Evolutionary conservation across 2,888 invertebrate species (phyloP).

Genomic region (Ecdyonurus torrentis): DNA sequence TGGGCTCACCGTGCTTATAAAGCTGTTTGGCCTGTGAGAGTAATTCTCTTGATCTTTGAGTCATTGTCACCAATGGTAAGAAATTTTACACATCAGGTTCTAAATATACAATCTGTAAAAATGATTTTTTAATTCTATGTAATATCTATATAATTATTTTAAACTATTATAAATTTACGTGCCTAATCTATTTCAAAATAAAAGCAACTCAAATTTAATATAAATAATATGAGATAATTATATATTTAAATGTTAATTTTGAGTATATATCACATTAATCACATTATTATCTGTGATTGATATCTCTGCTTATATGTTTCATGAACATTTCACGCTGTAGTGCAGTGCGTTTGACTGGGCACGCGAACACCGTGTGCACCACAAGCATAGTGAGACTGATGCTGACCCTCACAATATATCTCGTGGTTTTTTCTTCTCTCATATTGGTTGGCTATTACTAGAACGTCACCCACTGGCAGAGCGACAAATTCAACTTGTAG

Average conservation of each 20-base stretch:
- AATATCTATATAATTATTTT: too few species aligned
- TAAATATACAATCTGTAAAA: too few species aligned
- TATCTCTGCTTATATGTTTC: too few species aligned
- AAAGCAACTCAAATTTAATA: too few species aligned
- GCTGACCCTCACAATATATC: slow-evolving; percentile 26
- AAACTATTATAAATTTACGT: too few species aligned
- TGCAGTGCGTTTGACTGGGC: slow-evolving; percentile 26
- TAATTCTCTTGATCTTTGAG: slow-evolving; percentile 9
- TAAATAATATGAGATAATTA: too few species aligned
- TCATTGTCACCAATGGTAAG: slow-evolving; percentile 11
- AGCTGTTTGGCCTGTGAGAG: slow-evolving; percentile 9
- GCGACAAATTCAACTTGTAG: slow-evolving; percentile 24
- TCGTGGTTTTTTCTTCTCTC: slow-evolving; percentile 33
- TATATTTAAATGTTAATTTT: too few species aligned
- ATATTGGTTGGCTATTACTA: slow-evolving; percentile 32
- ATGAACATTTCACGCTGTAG: slow-evolving; percentile 28
- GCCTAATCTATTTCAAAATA: too few species aligned
- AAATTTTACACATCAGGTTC: too few species aligned
- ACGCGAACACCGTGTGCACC: slow-evolving; percentile 26
- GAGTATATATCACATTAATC: too few species aligned
- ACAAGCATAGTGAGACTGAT: slow-evolving; percentile 27
- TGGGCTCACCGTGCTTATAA: slow-evolving; percentile 11
- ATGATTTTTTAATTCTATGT: too few species aligned
- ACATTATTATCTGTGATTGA: too few species aligned
- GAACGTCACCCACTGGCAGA: slow-evolving; percentile 23